Percentiles rank a stretch among this genome's conserved stretches.
Conservation (phyloP, 2,888 invertebrate genomes). For the Lampropteryx suffumata region DNA sequence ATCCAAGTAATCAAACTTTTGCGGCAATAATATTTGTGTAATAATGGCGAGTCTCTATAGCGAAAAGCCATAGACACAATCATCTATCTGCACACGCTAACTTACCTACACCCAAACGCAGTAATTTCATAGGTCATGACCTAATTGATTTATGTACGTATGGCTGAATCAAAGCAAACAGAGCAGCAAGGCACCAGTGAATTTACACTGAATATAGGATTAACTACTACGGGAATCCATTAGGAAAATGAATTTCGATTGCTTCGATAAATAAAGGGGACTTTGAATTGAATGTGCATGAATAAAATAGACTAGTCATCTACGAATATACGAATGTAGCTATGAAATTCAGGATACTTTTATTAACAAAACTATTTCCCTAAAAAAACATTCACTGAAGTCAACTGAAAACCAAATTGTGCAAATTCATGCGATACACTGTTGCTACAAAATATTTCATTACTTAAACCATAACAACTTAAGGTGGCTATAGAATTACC, state of each 20-base stretch:
- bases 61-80: background rate
- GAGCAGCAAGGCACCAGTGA: constrained; percentile 21
- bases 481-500: no score
- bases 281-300: constrained; percentile 18
- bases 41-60: background rate
- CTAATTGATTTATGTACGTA: constrained; percentile 24
- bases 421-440: no score
- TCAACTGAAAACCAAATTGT: no score
- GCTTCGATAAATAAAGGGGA: constrained; percentile 21
- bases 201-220: constrained; percentile 23
- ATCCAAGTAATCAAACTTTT: no score
- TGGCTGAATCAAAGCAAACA: constrained; percentile 14
- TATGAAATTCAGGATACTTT: no score
- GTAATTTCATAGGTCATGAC: constrained; percentile 20
- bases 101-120: constrained; percentile 4
- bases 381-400: no score
- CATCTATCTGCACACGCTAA: background rate
- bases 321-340: no score
- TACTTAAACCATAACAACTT: no score
- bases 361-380: no score
- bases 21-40: no score
- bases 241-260: constrained; percentile 29
- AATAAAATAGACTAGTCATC: constrained; percentile 18
- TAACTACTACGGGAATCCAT: constrained; percentile 23
- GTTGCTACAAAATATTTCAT: no score